A percentile compares a stretch with the other conserved stretches of the same genome.
These are phyloP conservation scores for Nasonia longicornis DNA, from an alignment of 1,140 invertebrate genomes.

Conservation along the genomic window DNA sequence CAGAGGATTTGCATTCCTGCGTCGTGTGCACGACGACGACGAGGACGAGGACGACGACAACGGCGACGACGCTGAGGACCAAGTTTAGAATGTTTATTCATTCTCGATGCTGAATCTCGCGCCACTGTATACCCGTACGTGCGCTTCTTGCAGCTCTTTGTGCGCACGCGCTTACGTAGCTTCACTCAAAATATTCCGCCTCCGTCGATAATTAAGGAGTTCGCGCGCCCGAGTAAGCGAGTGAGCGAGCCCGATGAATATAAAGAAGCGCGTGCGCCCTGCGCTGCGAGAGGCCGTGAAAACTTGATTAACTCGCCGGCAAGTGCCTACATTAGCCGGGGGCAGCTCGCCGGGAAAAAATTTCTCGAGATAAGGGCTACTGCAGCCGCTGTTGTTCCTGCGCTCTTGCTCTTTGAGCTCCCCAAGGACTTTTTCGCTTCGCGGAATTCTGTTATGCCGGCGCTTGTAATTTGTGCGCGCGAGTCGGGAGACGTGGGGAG, in stretches of 20 bases:
- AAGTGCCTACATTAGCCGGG: slow-evolving; percentile 38
- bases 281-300: slow-evolving; percentile 26
- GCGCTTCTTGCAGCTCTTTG: neutral
- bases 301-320: slow-evolving; percentile 39
- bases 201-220: slow-evolving; percentile 39
- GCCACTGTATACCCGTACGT: neutral
- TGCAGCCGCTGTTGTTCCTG: neutral
- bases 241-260: slow-evolving; percentile 29
- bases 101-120: slow-evolving; percentile 22
- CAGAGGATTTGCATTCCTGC: slow-evolving; percentile 22
- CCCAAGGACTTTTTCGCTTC: slow-evolving; percentile 16
- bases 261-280: slow-evolving; percentile 17
- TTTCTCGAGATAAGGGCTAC: slow-evolving; percentile 27
- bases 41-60: slow-evolving; percentile 1
- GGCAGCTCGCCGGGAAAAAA: slow-evolving; percentile 5
- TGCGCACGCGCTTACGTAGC: neutral
- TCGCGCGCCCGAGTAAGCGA: neutral
- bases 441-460: neutral
- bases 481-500: neutral
- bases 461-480: slow-evolving; percentile 26
- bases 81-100: slow-evolving; percentile 42
- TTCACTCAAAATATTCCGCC: slow-evolving; percentile 26
- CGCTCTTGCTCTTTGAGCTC: neutral
- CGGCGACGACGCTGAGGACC: slow-evolving; percentile 15
- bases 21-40: neutral